phyloP scores from a whole-genome alignment of 2,888 invertebrate genomes.

The Julus scandinavius region DNA sequence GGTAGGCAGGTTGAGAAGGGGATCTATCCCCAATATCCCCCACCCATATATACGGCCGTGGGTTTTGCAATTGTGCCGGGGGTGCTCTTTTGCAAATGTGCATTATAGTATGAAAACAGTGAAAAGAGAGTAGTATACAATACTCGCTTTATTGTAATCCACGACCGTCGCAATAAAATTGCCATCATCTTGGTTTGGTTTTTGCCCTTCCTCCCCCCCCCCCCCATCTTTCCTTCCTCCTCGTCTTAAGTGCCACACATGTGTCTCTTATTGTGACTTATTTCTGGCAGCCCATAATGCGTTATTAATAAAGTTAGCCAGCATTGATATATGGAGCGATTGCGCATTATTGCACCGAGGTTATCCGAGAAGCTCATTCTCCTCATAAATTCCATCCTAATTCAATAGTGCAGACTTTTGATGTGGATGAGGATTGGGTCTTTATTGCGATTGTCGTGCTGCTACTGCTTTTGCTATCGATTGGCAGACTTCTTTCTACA shows the following conservation, averaged over 20 bases:
- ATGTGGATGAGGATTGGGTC: slow-evolving; percentile 9
- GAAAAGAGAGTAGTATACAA: too few species aligned
- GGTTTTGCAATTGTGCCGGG: too few species aligned
- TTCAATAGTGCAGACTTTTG: slow-evolving; percentile 20
- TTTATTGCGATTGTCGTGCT: slow-evolving; percentile 33
- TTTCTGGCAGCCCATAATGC: slow-evolving; percentile 27
- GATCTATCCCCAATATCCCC: too few species aligned
- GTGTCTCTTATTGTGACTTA: slow-evolving; percentile 33
- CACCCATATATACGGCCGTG: too few species aligned
- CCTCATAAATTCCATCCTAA: slow-evolving; percentile 21
- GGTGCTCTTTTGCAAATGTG: background rate
- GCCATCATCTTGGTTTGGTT: background rate
- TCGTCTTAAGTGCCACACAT: background rate
- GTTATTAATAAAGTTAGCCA: slow-evolving; percentile 27
- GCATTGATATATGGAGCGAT: slow-evolving; percentile 2
- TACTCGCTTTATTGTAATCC: too few species aligned
- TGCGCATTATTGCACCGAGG: background rate
- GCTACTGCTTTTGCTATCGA: background rate
- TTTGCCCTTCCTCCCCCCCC: too few species aligned
- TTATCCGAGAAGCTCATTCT: slow-evolving; percentile 7
- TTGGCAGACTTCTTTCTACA: background rate
- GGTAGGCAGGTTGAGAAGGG: too few species aligned
- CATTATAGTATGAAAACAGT: background rate
- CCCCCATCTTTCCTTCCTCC: background rate
- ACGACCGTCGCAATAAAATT: background rate